Conservation (phyloP, 1,140 invertebrate genomes). For the Diprion similis region DNA sequence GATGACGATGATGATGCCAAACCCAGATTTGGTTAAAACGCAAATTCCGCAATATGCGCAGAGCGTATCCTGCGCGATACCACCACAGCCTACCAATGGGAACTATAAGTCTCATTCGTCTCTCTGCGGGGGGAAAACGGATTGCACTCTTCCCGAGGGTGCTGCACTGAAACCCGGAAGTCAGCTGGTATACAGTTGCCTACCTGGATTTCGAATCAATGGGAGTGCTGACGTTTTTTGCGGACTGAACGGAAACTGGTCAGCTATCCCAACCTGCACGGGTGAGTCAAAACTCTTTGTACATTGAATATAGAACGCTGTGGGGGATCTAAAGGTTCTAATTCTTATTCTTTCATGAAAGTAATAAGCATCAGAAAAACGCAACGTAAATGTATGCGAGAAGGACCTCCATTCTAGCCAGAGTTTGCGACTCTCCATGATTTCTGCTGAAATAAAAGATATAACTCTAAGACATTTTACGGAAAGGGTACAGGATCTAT, state of each 20-base stretch:
- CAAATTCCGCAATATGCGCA: neutral
- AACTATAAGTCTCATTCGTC: slow-evolving; percentile 40
- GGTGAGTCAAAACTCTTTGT: slow-evolving; percentile 32
- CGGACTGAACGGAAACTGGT: slow-evolving; percentile 43
- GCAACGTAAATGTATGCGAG: no score
- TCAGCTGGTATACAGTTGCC: slow-evolving; percentile 47
- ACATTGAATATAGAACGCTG: no score
- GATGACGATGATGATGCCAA: neutral
- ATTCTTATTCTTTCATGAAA: no score
- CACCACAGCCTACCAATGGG: slow-evolving; percentile 47
- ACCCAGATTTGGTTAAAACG: neutral
- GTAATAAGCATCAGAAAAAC: no score
- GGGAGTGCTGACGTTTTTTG: slow-evolving; percentile 43
- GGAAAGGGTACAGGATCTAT: no score
- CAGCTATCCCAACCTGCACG: slow-evolving; percentile 42
- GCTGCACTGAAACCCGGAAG: slow-evolving; percentile 39
- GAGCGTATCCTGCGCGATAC: slow-evolving; percentile 35
- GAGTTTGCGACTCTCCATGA: no score
- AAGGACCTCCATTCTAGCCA: no score
- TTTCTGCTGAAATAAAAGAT: no score
- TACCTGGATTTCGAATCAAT: slow-evolving; percentile 40
- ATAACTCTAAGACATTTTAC: no score
- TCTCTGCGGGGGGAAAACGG: slow-evolving; percentile 28
- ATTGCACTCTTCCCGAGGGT: slow-evolving; percentile 34
- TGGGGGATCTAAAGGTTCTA: no score